phyloP scores from a whole-genome alignment of 2,888 invertebrate species.

The Tortrix viridana region DNA sequence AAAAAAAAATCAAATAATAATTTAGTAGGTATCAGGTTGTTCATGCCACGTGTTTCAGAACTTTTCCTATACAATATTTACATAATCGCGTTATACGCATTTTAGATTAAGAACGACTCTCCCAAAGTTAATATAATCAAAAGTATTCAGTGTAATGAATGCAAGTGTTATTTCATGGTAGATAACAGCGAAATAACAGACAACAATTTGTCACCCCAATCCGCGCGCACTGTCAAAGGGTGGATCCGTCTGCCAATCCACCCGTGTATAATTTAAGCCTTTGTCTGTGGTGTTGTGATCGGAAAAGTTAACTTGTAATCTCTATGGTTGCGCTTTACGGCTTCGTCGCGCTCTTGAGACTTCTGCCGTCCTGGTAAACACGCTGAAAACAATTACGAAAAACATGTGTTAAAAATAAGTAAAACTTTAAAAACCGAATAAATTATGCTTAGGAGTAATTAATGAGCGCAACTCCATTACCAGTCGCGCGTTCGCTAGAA shows the following conservation, averaged over 20 bases:
- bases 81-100: slow-evolving; percentile 23
- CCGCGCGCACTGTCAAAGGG: slow-evolving; percentile 66
- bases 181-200: slow-evolving; percentile 58
- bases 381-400: slow-evolving; percentile 22
- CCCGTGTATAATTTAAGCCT: slow-evolving; percentile 77
- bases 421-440: slow-evolving; percentile 22
- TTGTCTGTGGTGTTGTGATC: slow-evolving; percentile 81
- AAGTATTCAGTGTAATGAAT: slow-evolving; percentile 35
- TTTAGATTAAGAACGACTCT: slow-evolving; percentile 20
- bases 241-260: slow-evolving; percentile 67
- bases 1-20: not conserved
- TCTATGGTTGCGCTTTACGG: slow-evolving; percentile 62
- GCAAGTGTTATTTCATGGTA: slow-evolving; percentile 39
- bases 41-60: not conserved
- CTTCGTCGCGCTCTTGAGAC: slow-evolving; percentile 13
- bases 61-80: slow-evolving; percentile 8
- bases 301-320: slow-evolving; percentile 82
- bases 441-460: slow-evolving; percentile 26
- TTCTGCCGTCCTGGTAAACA: slow-evolving; percentile 13
- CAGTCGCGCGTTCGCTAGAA: slow-evolving; percentile 12
- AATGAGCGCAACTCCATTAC: slow-evolving; percentile 17
- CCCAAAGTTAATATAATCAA: slow-evolving; percentile 34
- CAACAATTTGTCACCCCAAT: slow-evolving; percentile 74
- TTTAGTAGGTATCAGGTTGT: too few relatives aligned
- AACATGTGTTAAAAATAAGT: slow-evolving; percentile 25